Evolutionary conservation across 2,797 vertebrate species (phyloP), one percentile per base, ranked within the genome.

Genomic region (Typhlichthys subterraneus): DNA sequence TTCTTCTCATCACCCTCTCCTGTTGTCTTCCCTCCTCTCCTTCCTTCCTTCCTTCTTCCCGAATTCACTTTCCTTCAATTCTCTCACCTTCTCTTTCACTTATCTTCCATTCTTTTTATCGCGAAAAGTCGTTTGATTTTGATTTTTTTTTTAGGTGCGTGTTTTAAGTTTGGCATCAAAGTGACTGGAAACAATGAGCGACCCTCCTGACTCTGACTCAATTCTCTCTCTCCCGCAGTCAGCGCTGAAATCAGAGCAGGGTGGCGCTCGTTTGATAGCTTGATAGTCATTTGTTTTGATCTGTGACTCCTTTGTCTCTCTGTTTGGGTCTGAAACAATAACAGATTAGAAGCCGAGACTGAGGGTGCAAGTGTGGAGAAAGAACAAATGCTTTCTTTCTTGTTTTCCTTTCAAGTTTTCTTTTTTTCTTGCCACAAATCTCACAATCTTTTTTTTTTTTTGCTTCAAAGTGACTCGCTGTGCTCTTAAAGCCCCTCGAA

Each of bases 131-230:
- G 92, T 95, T 95, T 95, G 93, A 95, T 95, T 93, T 90, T 90
- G 72, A 61, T 58, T 33, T 49, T 61, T 56, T 68, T 42, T 70
- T 46, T 48, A n/a, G 10, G 23, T 38, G 52, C n/a, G 23, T 38
- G 89, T 95, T 96, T 95, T 94, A 94, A 93, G 92, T 91, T 83
- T 74, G 79, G 88, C 90, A 92, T 95, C 94, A 94, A 95, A 96
- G 94, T 88, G 89, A 89, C 88, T 91, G 84, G 83, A 89, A 91
- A 91, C 89, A 91, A 89, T 87, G 73, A 53, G 77, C 92, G 90
- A 92, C 85, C 91, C 91, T 86, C 85, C 86, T 90, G 92, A 92
- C 75, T 82, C 88, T 77, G 88, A 92, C 93, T 89, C 91, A 88
- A 73, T 85, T 84, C 83, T 83, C 74, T 65, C 87, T 85, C 87